Base-by-base conservation (phyloP, 2,888 invertebrate genomes). In the Netelia fuscicornis region DNA sequence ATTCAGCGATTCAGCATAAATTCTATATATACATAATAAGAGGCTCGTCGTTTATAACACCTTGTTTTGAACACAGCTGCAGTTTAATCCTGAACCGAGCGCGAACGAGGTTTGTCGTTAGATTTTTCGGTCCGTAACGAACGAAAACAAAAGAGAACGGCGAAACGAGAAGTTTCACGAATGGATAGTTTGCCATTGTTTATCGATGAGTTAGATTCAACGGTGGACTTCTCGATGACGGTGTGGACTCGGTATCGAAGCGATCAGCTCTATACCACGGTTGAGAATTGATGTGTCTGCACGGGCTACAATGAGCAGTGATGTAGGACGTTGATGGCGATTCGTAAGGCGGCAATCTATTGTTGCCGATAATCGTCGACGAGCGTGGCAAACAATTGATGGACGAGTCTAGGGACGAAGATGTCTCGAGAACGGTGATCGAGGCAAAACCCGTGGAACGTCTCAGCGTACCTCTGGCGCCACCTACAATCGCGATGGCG, bases 171-270 rank as follows among this genome's bases (percentile, higher is more conserved):
- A 44, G 13, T 13, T 52, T 70, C 23, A 30, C 23, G 44, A 70
- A 25, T 67, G 48, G 20, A 0, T 9, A 20, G n/a, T 70, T 52
- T 64, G 17, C 65, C 13, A 23, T 64, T 58, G 37, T 62, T 84
- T 52, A 84, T 78, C 84, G 84, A 74, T 64, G 81, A 81, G 65
- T 68, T 1, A 81, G 52, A 78, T 84, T 84, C n/a, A 81, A 56
- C 37, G 72, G 64, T 20, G 84, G 67, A 52, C 74, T 78, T 52
- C 81, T 74, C 60, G 77, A 37, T 2, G 37, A 54, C 42, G 67
- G n/a, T 62, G 67, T 74, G 20, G 68, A 10, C n/a, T 74, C 52
- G 5, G n/a, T 74, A 1, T 81, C 74, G 60, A 20, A 84, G 11
- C 74, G 77, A 30, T 84, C 77, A 17, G 60, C 25, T 8, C 42